Evolutionary conservation across 2,113 vertebrate genomes (phyloP).

Genomic region (Athene noctua): DNA sequence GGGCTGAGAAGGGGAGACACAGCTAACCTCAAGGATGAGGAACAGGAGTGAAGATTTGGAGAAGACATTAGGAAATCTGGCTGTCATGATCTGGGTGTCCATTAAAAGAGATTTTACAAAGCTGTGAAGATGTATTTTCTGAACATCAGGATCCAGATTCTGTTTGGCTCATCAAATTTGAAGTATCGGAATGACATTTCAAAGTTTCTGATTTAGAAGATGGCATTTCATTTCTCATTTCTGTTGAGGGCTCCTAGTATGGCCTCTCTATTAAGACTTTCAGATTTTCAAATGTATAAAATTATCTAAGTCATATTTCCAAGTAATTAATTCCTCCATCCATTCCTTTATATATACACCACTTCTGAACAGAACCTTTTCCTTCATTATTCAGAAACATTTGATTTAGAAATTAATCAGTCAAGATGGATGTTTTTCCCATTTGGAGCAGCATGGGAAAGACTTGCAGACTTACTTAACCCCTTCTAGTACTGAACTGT

Average conservation of each 20-base stretch:
- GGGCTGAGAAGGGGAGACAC: neutral
- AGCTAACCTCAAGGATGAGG: neutral
- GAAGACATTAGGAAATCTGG: neutral
- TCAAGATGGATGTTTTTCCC: neutral
- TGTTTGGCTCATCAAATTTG: neutral
- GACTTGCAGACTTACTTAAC: neutral
- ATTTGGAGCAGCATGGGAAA: neutral
- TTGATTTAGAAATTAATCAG: neutral
- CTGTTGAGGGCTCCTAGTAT: neutral
- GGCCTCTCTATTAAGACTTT: neutral
- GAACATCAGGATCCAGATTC: neutral
- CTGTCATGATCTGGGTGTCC: neutral
- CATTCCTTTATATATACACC: neutral
- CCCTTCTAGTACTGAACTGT: neutral
- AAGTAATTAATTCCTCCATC: neutral
- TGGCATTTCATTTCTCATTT: neutral
- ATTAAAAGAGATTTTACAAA: neutral
- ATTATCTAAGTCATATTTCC: neutral
- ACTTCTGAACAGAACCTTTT: neutral
- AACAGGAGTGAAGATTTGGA: neutral
- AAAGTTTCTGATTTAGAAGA: neutral
- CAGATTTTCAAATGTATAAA: neutral
- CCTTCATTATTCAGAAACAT: neutral
- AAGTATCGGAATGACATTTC: neutral
- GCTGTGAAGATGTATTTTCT: neutral